A percentile compares a stretch with the other conserved stretches of the same genome.
phyloP scores from a whole-genome alignment of 2,888 invertebrate genomes.

The Apantesis nais region DNA sequence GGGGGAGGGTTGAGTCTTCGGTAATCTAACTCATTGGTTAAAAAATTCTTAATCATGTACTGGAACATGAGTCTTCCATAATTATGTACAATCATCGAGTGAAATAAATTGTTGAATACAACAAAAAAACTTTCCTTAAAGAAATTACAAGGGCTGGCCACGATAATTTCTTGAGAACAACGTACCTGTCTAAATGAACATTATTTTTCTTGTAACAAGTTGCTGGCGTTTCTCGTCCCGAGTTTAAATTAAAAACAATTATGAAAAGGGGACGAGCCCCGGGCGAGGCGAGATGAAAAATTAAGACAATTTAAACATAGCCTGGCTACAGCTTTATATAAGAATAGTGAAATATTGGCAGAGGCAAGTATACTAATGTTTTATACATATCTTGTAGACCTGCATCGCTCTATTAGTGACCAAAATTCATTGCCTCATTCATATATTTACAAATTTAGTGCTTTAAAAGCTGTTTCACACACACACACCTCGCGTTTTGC shows the following conservation, averaged over 20 bases:
- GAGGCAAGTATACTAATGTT: too few relatives aligned
- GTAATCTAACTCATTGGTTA: too few relatives aligned
- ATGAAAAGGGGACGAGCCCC: conserved; percentile 63
- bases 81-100: neutral
- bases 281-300: conserved; percentile 78
- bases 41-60: too few relatives aligned
- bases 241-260: conserved; percentile 84
- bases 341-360: too few relatives aligned
- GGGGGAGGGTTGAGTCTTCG: too few relatives aligned
- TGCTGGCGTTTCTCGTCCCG: conserved; percentile 63
- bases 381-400: neutral
- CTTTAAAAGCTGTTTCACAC: neutral
- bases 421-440: neutral
- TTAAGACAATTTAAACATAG: conserved; percentile 81
- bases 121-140: neutral
- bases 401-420: neutral
- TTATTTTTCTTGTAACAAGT: conserved; percentile 71
- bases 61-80: too few relatives aligned
- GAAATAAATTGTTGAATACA: neutral
- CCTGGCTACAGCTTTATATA: conserved; percentile 55
- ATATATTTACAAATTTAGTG: neutral
- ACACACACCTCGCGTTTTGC: neutral
- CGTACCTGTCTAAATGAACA: conserved; percentile 53
- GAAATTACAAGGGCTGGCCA: conserved; percentile 40
- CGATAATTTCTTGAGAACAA: conserved; percentile 32